Evolutionary conservation across 2,888 invertebrate species (phyloP).

Genomic region (Allolobophora icterica): DNA sequence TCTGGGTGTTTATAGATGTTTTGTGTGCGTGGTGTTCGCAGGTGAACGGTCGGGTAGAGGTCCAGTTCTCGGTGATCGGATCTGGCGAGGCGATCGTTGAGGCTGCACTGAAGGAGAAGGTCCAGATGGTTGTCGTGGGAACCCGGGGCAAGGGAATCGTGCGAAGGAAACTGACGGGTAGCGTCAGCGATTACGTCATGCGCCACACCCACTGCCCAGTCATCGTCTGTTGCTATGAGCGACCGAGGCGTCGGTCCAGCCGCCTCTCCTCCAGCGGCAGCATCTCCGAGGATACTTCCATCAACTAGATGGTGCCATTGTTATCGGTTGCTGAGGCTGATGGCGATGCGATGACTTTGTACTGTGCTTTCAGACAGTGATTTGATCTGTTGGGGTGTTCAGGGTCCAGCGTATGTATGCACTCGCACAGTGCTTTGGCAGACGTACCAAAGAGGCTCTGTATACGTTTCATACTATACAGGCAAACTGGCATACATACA

Average conservation of each 20-base stretch:
- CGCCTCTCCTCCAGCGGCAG: neutral
- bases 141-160: neutral
- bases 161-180: constrained; percentile 9
- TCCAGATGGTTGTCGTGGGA: neutral
- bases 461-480: too few relatives aligned
- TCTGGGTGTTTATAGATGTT: neutral
- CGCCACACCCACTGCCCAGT: constrained; percentile 11
- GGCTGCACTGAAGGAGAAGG: neutral
- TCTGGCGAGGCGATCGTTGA: constrained; percentile 6
- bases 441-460: too few relatives aligned
- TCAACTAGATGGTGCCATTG: neutral
- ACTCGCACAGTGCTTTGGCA: too few relatives aligned
- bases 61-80: constrained; percentile 18
- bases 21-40: neutral
- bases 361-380: neutral
- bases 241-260: constrained; percentile 15
- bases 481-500: too few relatives aligned
- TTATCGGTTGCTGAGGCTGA: neutral
- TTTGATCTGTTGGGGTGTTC: neutral
- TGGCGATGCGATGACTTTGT: neutral
- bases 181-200: constrained; percentile 24
- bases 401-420: neutral
- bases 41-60: constrained; percentile 14
- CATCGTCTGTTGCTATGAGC: constrained; percentile 26
- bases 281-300: neutral